phyloP scores from a whole-genome alignment of 2,797 vertebrate genomes.

The Pantherophis alleghaniensis region DNA sequence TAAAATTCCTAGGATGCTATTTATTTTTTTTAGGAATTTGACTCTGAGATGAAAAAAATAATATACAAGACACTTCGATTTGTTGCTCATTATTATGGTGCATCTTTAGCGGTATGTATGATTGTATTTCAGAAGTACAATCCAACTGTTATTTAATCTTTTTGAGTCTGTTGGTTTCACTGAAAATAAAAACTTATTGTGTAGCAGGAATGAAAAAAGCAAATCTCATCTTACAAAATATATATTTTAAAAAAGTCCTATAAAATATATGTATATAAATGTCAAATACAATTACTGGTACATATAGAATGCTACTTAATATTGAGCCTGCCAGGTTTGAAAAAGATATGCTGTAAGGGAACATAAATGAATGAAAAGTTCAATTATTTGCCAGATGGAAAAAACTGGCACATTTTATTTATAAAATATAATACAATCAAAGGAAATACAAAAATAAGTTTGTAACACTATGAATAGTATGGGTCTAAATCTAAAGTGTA shows the following conservation, averaged over 20 bases:
- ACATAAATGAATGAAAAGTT: neutral
- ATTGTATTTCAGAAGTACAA: neutral
- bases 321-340: neutral
- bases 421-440: neutral
- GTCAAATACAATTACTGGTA: neutral
- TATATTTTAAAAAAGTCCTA: neutral
- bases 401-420: neutral
- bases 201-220: neutral
- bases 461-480: neutral
- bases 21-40: constrained; percentile 82
- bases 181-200: neutral
- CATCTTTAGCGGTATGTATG: constrained; percentile 87
- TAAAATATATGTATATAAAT: neutral
- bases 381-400: neutral
- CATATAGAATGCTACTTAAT: neutral
- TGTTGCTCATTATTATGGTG: constrained; percentile 88
- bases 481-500: neutral
- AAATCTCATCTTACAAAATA: neutral
- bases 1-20: constrained; percentile 33
- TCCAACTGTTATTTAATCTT: neutral
- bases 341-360: neutral
- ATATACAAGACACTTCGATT: constrained; percentile 94
- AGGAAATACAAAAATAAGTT: neutral
- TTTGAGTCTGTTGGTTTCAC: neutral
- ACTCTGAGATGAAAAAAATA: constrained; percentile 89